Evolutionary conservation across 2,797 vertebrate species (phyloP), one percentile per base, ranked within the genome.

Genomic region (Hephaestus fuliginosus): DNA sequence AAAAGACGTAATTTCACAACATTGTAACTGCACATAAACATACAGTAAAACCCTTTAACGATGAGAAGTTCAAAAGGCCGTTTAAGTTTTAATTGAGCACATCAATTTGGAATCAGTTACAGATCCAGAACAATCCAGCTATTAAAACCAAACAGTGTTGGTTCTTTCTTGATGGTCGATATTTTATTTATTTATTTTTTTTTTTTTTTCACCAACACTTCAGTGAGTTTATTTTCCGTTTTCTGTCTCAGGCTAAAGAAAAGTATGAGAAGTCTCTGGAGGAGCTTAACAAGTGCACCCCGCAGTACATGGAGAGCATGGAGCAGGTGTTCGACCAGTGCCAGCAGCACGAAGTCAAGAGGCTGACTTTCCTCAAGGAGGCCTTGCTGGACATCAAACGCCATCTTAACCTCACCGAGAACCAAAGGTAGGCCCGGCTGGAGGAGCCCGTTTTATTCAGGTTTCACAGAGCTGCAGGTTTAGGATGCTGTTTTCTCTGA

Each of bases 311-410:
- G 84, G 98, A 99, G 92, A 93, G 96, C 93, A 99, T 99, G 98
- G 98, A 99, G 92, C 96, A 97, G 91, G 97, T 99, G 92, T 99
- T 99, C 0, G 98, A 99, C 85, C 97, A 97, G 93, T 99, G 98
- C 92, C 98, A 99, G 96, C 98, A 99, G 89, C 97, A 99, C 10
- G 98, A 99, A 91, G 97, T 99, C 82, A 98, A 96, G 93, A 97
- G 98, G 78, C 95, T 99, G 91, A 97, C 94, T 89, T 99, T 99
- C 95, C 96, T 99, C 73, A 97, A 97, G 92, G 98, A 99, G 87
- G 96, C 97, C 83, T 92, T 99, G 80, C 94, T 99, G 94, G 98
- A 99, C 89, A 96, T 99, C 94, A 99, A 99, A 92, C 96, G 97
- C 56, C 98, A 99, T 83, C 96, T 99, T 86, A 99, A 98, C 94